phyloP scores from a whole-genome alignment of 2,888 invertebrate species.

The Plusia festucae region DNA sequence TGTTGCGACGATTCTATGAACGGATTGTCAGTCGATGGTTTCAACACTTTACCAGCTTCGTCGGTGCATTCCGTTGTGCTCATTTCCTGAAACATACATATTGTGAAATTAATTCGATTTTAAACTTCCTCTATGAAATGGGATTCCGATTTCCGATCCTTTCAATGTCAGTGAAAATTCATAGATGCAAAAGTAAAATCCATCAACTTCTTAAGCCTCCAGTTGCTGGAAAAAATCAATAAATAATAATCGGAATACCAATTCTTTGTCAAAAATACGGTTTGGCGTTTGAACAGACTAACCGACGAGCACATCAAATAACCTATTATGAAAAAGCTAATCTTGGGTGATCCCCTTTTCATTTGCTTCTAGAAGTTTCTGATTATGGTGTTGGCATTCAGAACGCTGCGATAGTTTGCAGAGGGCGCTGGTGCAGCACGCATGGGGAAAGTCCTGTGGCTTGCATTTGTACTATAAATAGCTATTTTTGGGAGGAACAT shows the following conservation, averaged over 20 bases:
- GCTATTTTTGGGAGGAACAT: neutral
- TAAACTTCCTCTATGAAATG: neutral
- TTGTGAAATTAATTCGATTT: neutral
- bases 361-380: neutral
- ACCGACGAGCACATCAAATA: neutral
- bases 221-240: too few species aligned
- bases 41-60: conserved; percentile 93
- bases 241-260: neutral
- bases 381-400: neutral
- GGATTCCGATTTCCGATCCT: neutral
- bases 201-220: too few species aligned
- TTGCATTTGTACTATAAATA: neutral
- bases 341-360: neutral
- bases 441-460: neutral
- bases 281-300: neutral
- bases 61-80: conserved; percentile 93
- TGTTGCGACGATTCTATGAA: conserved; percentile 96
- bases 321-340: neutral
- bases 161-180: too few species aligned
- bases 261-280: neutral
- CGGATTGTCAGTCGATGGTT: conserved; percentile 96
- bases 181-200: too few species aligned
- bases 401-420: neutral
- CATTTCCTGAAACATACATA: conserved; percentile 90
- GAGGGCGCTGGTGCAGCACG: neutral